Evolutionary conservation across 2,888 invertebrate species (phyloP), one percentile per base, ranked within the genome.

Genomic region (Globia sparganii): DNA sequence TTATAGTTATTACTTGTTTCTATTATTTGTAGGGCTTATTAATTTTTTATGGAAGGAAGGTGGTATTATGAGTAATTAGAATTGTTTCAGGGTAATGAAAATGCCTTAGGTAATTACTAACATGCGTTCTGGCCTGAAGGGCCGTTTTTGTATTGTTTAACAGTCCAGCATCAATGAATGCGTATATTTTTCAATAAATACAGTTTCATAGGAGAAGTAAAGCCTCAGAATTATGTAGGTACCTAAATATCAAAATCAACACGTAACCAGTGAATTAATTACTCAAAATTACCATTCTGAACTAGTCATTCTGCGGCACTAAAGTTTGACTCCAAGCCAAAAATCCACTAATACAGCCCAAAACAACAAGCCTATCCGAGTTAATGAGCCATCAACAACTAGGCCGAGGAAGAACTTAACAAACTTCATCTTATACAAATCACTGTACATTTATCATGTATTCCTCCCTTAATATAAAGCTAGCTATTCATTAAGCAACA

Each of bases 401-500:
- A 75, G 85, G 80, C 77, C 83, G 66, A 78, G 62, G 43, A 58
- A 56, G 65, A 85, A 71, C 86, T 87, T 70, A 82, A 84, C 77
- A 87, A 87, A 87, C 81, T 87, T 84, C 77, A 89, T 88, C 84
- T 83, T 86, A 85, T 84, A 91, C 89, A 90, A 91, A 92, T 91
- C 84, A 85, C 85, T 81, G 78, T 72, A 83, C 87, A 91, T 94
- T 89, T 88, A 92, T 93, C 93, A 91, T 89, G 89, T 90, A 91
- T 90, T 90, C 88, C 88, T 89, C 91, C 91, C 88, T 88, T 80
- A 90, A 89, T 90, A 91, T 91, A 91, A 90, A 91, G 89, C 87
- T 88, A 88, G 88, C 86, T 90, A 92, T 94, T 95, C 91, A 94
- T 95, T 94, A 93, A 88, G 67, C 84, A 90, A 91, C 88, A 85